A percentile compares a stretch with the other conserved stretches of the same genome.
Evolutionary conservation across 1,140 invertebrate species (phyloP).

Genomic region (Camponotus floridanus): DNA sequence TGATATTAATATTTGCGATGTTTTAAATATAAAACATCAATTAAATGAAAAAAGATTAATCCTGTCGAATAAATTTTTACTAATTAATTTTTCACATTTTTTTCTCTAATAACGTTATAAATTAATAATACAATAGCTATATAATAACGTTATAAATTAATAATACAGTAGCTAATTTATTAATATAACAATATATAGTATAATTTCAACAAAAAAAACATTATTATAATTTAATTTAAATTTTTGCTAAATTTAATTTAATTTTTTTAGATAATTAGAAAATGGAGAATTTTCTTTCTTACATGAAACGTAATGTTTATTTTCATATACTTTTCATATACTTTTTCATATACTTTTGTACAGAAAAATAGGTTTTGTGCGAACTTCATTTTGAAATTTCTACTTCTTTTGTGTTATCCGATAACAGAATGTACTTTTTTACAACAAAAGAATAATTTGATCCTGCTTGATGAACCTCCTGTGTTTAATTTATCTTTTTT

Average conservation of each 20-base stretch:
- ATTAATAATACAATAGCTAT: neutral
- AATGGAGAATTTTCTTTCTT: neutral
- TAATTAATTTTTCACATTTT: too few relatives aligned
- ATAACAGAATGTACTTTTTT: neutral
- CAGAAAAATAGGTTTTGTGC: too few relatives aligned
- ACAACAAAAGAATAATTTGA: neutral
- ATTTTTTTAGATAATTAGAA: neutral
- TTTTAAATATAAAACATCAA: neutral
- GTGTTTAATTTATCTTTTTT: constrained; percentile 60
- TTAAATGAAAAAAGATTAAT: too few relatives aligned
- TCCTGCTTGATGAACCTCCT: neutral
- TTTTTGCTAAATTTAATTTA: constrained; percentile 7
- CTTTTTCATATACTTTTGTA: too few relatives aligned
- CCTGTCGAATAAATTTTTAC: too few relatives aligned
- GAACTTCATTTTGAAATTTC: neutral
- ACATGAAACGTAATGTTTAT: too few relatives aligned
- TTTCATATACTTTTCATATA: too few relatives aligned
- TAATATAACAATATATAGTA: neutral
- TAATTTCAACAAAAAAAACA: constrained; percentile 1
- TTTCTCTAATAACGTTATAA: neutral
- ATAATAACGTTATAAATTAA: neutral
- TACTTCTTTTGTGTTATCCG: neutral
- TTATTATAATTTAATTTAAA: neutral
- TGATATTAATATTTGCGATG: neutral
- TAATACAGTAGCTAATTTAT: neutral